Base-by-base conservation (phyloP, 2,113 vertebrate species). In the Galemys pyrenaicus region DNA sequence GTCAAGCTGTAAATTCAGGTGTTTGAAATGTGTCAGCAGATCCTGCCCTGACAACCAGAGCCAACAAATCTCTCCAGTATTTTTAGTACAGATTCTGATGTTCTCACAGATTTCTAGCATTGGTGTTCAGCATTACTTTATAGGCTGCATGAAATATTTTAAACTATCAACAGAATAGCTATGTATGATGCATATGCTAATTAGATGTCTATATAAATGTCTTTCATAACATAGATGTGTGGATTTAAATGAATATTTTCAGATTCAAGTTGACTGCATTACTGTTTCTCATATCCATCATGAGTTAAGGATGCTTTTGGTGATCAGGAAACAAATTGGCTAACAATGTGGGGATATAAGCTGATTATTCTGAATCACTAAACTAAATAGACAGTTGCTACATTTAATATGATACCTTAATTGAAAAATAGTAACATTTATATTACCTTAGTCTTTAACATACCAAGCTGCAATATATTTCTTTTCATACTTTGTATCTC, bases 71-170 rank as follows among this genome's bases (percentile, higher is more conserved):
- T 35, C 46, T 44, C 9, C 3, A 9, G 15, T 10, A 6, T 54
- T 83, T 56, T 65, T 37, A 60, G 17, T 35, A 65, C 68, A 70
- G 7, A 17, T 67, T 58, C 46, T 2, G 13, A 54, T 28, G 16
- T 94, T 96, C 92, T 35, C 95, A 80, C 58, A 96, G 75, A 51
- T 78, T 46, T 60, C 35, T 75, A 54, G 58, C 28, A 68, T 28
- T 46, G 8, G 4, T 58, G 26, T 70, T 67, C 46, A 93, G 65
- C 35, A 85, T 15, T 71, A 32, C 64, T 73, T 81, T 19, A 49
- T 39, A 83, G 44, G 3, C 32, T 85, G 2, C 44, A 30, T 58
- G 51, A 87, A 85, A 28, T 73, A 41, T 64, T 88, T 92, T 41
- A 58, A 79, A 96, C 62, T 54, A 44, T 58, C 56, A 16, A 77